Base-by-base conservation (phyloP, 2,113 vertebrate species). In the Panurus biarmicus region DNA sequence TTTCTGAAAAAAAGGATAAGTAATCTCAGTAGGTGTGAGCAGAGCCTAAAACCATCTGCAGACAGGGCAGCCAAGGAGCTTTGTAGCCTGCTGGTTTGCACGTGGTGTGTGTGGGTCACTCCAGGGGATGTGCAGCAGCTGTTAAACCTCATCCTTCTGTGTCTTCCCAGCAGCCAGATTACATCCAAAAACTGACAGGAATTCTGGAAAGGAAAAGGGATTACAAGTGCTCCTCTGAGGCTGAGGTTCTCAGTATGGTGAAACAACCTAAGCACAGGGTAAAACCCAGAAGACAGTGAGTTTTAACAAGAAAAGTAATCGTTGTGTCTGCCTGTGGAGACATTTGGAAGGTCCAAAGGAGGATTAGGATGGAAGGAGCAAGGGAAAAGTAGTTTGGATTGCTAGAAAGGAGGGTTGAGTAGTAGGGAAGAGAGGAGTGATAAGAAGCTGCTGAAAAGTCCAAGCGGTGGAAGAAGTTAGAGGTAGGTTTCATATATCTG, bases 21-120 rank as follows among this genome's bases (percentile, higher is more conserved):
- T 85, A 75, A 64, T 91, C 87, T 94, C 77, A 19, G 65, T n/a
- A 67, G 89, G 80, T n/a, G 12, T 56, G 44, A 89, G 24, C 21
- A 36, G 56, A 87, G 40, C 61, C 60, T 71, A 21, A 91, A 84
- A 89, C 40, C 65, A 67, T 64, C 73, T 47, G n/a, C 65, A 74
- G 48, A 2, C 16, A 67, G 61, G 26, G 65, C n/a, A 91, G 87
- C 73, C 87, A 91, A 75, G 60, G 86, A 91, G 35, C 53, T 94
- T 74, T 85, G 89, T 51, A 81, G 61, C 73, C 80, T 92, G 84
- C 40, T 96, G 57, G 7, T 71, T 75, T 87, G 93, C 69, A 71
- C 1, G 0, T 5, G n/a, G 48, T 28, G 61, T 0, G 48, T 28
- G 61, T 0, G 1, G 53, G 77, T 60, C 66, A 85, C 93, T 85